phyloP scores from a whole-genome alignment of 2,888 invertebrate species.

The Andrena fulva region DNA sequence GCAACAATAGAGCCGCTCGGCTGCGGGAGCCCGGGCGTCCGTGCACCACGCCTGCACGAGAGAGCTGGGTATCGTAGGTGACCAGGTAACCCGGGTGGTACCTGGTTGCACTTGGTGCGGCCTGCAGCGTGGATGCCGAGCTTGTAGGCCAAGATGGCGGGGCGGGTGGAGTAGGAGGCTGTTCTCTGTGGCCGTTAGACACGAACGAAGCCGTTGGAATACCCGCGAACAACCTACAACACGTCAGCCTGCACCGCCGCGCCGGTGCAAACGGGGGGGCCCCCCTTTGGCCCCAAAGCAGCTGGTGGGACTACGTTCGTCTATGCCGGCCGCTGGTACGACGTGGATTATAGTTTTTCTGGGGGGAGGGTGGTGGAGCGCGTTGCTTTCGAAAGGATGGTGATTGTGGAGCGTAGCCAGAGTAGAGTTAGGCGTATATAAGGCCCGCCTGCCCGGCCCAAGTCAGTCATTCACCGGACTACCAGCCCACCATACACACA shows the following conservation, averaged over 20 bases:
- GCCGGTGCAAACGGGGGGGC: constrained; percentile 36
- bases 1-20: background rate
- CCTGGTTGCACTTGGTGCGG: constrained; percentile 77
- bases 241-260: constrained; percentile 51
- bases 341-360: constrained; percentile 83
- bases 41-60: constrained; percentile 68
- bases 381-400: constrained; percentile 85
- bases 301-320: constrained; percentile 65
- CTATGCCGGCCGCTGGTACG: constrained; percentile 59
- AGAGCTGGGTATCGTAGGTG: constrained; percentile 73
- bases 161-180: constrained; percentile 71
- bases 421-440: constrained; percentile 85
- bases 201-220: constrained; percentile 56
- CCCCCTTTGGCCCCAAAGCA: constrained; percentile 60
- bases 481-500: constrained; percentile 84
- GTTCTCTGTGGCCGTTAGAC: constrained; percentile 59
- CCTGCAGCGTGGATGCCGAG: constrained; percentile 62
- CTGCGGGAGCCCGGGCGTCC: background rate
- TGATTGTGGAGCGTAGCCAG: constrained; percentile 84
- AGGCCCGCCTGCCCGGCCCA: constrained; percentile 83
- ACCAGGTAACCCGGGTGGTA: constrained; percentile 78
- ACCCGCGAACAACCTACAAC: constrained; percentile 60
- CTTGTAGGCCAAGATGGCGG: constrained; percentile 65
- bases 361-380: constrained; percentile 79
- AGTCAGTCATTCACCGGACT: constrained; percentile 85